phyloP scores from a whole-genome alignment of 2,113 vertebrate species.

The Dicerorhinus sumatrensis region DNA sequence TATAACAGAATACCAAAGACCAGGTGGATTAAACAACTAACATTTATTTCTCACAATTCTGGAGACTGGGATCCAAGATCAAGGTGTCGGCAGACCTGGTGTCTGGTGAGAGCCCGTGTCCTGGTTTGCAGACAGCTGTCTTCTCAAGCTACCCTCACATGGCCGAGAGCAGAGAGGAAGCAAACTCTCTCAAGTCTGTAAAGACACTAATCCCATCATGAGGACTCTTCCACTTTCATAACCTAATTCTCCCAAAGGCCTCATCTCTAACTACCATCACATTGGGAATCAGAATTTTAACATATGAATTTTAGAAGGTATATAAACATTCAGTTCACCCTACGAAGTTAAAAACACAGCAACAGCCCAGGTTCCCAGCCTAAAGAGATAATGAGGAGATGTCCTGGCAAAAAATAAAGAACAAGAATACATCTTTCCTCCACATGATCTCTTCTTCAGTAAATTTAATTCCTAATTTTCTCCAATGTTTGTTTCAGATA shows the following conservation, averaged over 20 bases:
- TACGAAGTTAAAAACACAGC: not conserved
- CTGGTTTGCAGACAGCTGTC: not conserved
- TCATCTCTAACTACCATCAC: too few relatives aligned
- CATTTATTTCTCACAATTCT: too few relatives aligned
- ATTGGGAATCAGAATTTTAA: too few relatives aligned
- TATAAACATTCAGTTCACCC: not conserved
- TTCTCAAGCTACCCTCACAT: not conserved
- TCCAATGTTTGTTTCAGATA: too few relatives aligned
- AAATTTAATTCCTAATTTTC: not conserved
- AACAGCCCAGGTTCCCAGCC: not conserved
- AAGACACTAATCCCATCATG: not conserved
- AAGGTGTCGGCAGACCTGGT: too few relatives aligned
- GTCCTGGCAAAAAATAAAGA: not conserved
- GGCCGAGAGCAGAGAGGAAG: not conserved
- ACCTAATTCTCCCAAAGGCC: not conserved
- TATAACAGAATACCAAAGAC: too few relatives aligned
- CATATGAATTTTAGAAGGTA: too few relatives aligned
- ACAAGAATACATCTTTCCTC: not conserved
- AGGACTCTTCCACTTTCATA: not conserved
- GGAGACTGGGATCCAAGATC: too few relatives aligned
- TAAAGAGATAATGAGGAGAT: not conserved
- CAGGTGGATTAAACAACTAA: too few relatives aligned
- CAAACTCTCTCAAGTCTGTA: not conserved
- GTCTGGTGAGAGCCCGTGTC: too few relatives aligned
- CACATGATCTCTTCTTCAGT: not conserved